A percentile compares a stretch with the other conserved stretches of the same genome.
Evolutionary conservation across 2,113 vertebrate genomes (phyloP).

Genomic region (Psettodes erumei): DNA sequence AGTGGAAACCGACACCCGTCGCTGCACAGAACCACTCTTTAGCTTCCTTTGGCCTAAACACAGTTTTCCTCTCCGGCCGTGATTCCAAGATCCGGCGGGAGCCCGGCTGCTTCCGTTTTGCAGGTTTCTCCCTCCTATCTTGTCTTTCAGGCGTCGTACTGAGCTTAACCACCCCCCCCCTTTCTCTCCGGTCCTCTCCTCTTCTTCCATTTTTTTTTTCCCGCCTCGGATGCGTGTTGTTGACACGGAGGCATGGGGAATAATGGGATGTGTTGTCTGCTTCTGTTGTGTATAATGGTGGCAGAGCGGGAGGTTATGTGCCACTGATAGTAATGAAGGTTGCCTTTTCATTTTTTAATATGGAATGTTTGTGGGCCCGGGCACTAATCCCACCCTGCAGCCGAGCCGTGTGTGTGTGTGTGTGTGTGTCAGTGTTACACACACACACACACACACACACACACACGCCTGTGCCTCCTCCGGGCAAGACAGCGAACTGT

Average conservation of each 20-base stretch:
- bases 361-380: slow-evolving; percentile 82
- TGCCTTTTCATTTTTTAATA: slow-evolving; percentile 84
- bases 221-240: slow-evolving; percentile 75
- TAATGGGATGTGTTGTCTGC: slow-evolving; percentile 81
- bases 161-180: slow-evolving; percentile 56
- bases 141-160: slow-evolving; percentile 73
- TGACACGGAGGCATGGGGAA: slow-evolving; percentile 80
- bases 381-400: slow-evolving; percentile 84
- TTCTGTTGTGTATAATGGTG: slow-evolving; percentile 75
- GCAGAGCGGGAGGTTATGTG: slow-evolving; percentile 78
- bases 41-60: no score
- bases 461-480: slow-evolving; percentile 58
- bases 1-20: no score
- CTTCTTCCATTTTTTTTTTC: slow-evolving; percentile 56
- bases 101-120: slow-evolving; percentile 60
- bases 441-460: slow-evolving; percentile 50
- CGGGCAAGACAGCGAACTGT: slow-evolving; percentile 76
- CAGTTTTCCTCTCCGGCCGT: no score
- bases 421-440: slow-evolving; percentile 67
- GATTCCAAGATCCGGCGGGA: slow-evolving; percentile 54
- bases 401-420: slow-evolving; percentile 75
- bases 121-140: slow-evolving; percentile 69
- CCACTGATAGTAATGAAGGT: slow-evolving; percentile 84
- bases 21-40: no score
- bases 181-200: slow-evolving; percentile 60